Conservation (phyloP, 1,140 invertebrate genomes). For the Saccostrea echinata region DNA sequence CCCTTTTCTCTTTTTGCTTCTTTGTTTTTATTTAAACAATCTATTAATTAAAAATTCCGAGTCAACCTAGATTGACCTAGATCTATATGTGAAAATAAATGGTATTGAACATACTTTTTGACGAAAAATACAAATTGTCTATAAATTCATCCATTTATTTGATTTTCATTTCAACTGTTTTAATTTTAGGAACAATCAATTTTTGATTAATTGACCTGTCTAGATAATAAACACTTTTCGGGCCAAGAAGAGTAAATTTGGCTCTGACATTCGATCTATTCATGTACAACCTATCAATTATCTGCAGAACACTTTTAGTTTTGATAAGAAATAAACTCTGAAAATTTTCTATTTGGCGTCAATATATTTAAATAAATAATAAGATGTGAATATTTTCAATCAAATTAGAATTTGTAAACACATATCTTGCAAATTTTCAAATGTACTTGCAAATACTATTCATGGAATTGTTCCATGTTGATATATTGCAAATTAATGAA, state of each 20-base stretch:
- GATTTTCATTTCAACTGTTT: too few relatives aligned
- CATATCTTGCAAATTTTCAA: background rate
- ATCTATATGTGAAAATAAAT: too few relatives aligned
- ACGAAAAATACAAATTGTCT: too few relatives aligned
- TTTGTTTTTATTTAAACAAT: too few relatives aligned
- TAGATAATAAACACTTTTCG: background rate
- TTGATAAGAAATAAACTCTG: background rate
- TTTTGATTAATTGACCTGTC: background rate
- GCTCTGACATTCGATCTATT: background rate
- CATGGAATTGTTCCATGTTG: background rate
- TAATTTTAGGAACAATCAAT: too few relatives aligned
- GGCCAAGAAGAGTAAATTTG: background rate
- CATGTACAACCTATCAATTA: background rate
- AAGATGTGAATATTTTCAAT: background rate
- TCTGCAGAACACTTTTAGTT: background rate
- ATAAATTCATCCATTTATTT: too few relatives aligned
- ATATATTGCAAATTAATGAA: background rate
- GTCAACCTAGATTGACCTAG: too few relatives aligned
- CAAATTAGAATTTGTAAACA: background rate
- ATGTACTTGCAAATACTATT: slow-evolving; percentile 23
- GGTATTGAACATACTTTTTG: too few relatives aligned
- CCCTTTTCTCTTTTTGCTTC: too few relatives aligned
- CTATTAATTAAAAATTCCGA: too few relatives aligned
- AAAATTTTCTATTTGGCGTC: background rate
- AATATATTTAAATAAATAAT: background rate